phyloP scores from a whole-genome alignment of 2,113 vertebrate genomes.

The Symphodus melops region DNA sequence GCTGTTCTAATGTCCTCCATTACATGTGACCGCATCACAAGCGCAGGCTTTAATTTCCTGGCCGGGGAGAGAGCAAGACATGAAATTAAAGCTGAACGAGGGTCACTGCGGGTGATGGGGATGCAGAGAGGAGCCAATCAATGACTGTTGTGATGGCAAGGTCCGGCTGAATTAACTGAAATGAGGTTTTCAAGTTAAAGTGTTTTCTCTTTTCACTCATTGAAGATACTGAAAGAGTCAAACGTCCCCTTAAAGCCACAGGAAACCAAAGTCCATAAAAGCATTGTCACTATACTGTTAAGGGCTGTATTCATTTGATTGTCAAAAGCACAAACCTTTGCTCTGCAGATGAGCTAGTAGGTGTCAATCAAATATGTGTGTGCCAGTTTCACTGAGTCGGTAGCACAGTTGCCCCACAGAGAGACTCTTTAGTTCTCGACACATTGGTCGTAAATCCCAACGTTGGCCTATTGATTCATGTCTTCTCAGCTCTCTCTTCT shows the following conservation, averaged over 20 bases:
- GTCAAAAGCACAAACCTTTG: too few species aligned
- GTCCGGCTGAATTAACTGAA: conserved; percentile 23
- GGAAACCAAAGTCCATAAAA: not conserved
- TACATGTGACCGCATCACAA: conserved; percentile 50
- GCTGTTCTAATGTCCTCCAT: conserved; percentile 68
- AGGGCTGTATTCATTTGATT: too few species aligned
- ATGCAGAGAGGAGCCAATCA: conserved; percentile 27
- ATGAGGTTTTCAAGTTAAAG: conserved; percentile 29
- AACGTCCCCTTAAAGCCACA: conserved; percentile 4
- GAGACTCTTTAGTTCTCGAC: too few species aligned
- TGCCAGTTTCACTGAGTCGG: too few species aligned
- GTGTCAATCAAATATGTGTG: too few species aligned
- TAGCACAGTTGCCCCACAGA: too few species aligned
- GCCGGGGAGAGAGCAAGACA: conserved; percentile 28
- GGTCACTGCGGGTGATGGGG: conserved; percentile 28
- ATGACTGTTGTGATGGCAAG: not conserved
- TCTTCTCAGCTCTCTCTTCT: too few species aligned
- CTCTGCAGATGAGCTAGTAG: too few species aligned
- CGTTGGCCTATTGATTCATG: too few species aligned
- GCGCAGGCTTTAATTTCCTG: conserved; percentile 57
- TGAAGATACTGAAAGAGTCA: conserved; percentile 6
- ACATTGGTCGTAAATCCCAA: too few species aligned
- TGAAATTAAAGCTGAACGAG: conserved; percentile 47
- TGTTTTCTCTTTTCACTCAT: conserved; percentile 13
- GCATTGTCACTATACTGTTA: too few species aligned